Percentiles rank a stretch among this genome's conserved stretches.
Evolutionary conservation across 2,888 invertebrate species (phyloP).

Genomic region (Drosophila pseudotakahashii): DNA sequence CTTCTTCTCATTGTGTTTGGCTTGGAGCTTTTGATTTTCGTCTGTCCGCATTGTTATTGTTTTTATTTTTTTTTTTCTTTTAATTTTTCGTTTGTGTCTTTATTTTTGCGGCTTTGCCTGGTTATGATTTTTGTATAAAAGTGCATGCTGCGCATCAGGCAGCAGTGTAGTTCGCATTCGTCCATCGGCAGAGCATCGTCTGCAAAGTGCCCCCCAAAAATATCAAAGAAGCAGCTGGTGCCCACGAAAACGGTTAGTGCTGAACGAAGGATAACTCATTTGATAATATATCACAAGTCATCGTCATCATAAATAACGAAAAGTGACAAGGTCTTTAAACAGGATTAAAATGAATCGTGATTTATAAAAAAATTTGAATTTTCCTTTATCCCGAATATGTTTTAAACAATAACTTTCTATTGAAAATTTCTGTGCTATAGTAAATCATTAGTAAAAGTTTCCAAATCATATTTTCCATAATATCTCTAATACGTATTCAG

Average conservation of each 20-base stretch:
- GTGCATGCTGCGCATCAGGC: slow-evolving; percentile 73
- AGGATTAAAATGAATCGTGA: slow-evolving; percentile 1
- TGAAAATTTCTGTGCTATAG: neutral
- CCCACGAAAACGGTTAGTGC: slow-evolving; percentile 70
- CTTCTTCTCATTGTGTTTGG: slow-evolving; percentile 42
- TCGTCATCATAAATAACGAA: neutral
- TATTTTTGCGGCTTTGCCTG: slow-evolving; percentile 55
- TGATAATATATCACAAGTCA: neutral
- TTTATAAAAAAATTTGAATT: neutral
- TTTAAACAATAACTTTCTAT: too few species aligned
- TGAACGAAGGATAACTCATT: slow-evolving; percentile 6
- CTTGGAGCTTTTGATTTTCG: slow-evolving; percentile 56
- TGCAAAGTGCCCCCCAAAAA: slow-evolving; percentile 31
- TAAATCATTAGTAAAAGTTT: neutral
- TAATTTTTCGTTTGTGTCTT: slow-evolving; percentile 31
- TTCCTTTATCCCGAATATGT: neutral
- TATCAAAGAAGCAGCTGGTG: slow-evolving; percentile 47
- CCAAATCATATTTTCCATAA: too few species aligned
- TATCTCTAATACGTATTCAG: too few species aligned
- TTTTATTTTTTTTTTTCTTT: slow-evolving; percentile 30
- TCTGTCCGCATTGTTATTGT: slow-evolving; percentile 39
- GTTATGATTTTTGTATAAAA: slow-evolving; percentile 80
- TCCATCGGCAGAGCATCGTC: slow-evolving; percentile 73
- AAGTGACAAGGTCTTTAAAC: slow-evolving; percentile 1
- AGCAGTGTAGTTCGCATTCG: slow-evolving; percentile 82